phyloP scores from a whole-genome alignment of 2,888 invertebrate genomes.

The Pharmacophagus antenor region DNA sequence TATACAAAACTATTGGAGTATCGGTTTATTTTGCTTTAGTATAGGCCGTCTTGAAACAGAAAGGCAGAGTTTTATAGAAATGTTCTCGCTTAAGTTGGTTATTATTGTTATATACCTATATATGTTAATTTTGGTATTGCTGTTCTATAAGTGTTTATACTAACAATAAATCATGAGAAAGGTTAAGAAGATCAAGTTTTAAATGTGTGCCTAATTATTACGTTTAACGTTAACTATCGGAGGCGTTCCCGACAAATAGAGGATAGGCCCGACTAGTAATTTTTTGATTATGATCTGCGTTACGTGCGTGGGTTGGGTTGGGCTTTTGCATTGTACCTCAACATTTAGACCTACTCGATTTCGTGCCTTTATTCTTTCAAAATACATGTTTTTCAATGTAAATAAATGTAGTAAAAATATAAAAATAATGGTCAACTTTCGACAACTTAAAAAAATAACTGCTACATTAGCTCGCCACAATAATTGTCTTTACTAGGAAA shows the following conservation, averaged over 20 bases:
- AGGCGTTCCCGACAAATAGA: conserved; percentile 65
- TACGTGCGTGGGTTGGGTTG: conserved; percentile 43
- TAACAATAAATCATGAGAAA: conserved; percentile 17
- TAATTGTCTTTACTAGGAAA: no score
- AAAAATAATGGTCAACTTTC: no score
- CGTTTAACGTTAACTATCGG: conserved; percentile 45
- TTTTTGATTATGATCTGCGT: conserved; percentile 67
- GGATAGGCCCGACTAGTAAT: conserved; percentile 58
- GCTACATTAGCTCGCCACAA: no score
- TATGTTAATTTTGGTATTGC: neutral
- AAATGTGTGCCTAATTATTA: conserved; percentile 37
- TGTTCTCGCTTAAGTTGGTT: no score
- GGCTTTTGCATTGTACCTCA: conserved; percentile 15
- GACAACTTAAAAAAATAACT: no score
- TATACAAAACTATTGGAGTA: no score
- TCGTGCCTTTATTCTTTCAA: neutral
- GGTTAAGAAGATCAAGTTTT: conserved; percentile 22
- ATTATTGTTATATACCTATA: no score
- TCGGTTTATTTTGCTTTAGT: no score
- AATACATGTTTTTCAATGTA: no score
- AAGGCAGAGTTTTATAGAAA: no score
- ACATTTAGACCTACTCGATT: conserved; percentile 21
- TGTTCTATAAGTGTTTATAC: neutral
- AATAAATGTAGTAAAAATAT: no score
- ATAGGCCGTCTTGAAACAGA: no score